phyloP scores from a whole-genome alignment of 2,797 vertebrate species.

The Sebastes matsubarae region DNA sequence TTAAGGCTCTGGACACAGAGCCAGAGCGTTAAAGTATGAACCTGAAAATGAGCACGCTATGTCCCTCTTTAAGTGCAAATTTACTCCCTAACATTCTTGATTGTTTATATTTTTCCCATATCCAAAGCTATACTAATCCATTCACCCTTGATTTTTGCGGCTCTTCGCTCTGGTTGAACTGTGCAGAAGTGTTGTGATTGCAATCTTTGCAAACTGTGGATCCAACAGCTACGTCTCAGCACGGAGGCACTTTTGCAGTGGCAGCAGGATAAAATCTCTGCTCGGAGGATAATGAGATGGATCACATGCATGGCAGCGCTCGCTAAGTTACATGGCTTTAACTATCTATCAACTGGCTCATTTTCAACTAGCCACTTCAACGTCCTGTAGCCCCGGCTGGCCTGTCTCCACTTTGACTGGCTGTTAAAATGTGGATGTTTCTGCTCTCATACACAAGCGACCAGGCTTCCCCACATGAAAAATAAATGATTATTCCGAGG shows the following conservation, averaged over 20 bases:
- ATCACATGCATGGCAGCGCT: slow-evolving; percentile 71
- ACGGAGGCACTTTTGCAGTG: slow-evolving; percentile 48
- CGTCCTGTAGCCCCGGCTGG: slow-evolving; percentile 11
- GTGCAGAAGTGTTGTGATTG: slow-evolving; percentile 41
- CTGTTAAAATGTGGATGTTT: slow-evolving; percentile 42
- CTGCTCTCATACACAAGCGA: slow-evolving; percentile 9
- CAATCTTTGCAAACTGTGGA: slow-evolving; percentile 48
- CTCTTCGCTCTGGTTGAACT: slow-evolving; percentile 19
- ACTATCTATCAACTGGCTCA: slow-evolving; percentile 63
- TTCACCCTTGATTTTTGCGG: slow-evolving; percentile 14
- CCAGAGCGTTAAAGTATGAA: too few relatives aligned
- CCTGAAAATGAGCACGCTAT: too few relatives aligned
- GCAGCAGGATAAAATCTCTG: slow-evolving; percentile 68
- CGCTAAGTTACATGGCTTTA: slow-evolving; percentile 64
- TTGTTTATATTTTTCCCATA: slow-evolving; percentile 6
- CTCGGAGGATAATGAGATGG: slow-evolving; percentile 70
- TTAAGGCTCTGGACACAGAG: too few relatives aligned
- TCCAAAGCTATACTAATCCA: slow-evolving; percentile 9
- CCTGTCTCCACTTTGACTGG: slow-evolving; percentile 42
- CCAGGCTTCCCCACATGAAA: slow-evolving; percentile 17
- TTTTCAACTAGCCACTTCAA: slow-evolving; percentile 62
- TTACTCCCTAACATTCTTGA: background rate
- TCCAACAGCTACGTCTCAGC: slow-evolving; percentile 55
- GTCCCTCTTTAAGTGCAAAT: background rate
- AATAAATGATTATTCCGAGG: slow-evolving; percentile 53